Conservation (phyloP, 2,888 invertebrate genomes). For the Celastrina argiolus region DNA sequence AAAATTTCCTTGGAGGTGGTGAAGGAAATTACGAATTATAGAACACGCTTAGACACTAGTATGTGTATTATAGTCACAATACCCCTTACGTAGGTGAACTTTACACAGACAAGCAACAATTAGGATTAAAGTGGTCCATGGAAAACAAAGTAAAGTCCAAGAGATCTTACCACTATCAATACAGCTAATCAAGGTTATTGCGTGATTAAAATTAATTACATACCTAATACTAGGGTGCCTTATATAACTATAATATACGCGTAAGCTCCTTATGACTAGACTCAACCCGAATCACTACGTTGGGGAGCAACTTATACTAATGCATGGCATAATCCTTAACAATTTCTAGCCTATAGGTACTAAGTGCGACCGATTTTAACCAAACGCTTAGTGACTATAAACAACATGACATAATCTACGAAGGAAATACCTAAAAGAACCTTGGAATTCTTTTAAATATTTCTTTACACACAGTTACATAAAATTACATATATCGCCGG, state of each 20-base stretch:
- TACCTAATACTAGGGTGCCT: not conserved
- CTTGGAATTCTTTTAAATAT: not conserved
- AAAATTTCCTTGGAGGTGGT: not conserved
- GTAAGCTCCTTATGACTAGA: not conserved
- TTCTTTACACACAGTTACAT: not conserved
- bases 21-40: not conserved
- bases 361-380: slow-evolving; percentile 16
- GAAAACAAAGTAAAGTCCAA: not conserved
- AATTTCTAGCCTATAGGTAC: not conserved
- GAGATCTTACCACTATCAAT: not conserved
- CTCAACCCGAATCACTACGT: not conserved
- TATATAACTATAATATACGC: not conserved
- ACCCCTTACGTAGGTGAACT: not conserved
- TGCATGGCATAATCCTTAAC: not conserved
- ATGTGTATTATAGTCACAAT: not conserved
- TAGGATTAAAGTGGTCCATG: not conserved
- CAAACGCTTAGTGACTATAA: not conserved
- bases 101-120: not conserved
- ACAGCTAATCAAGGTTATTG: not conserved
- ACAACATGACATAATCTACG: not conserved
- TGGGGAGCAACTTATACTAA: not conserved
- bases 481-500: not conserved
- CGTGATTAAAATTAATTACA: not conserved
- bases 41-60: not conserved
- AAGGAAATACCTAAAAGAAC: not conserved